Evolutionary conservation across 2,797 vertebrate species (phyloP).

Genomic region (Salmo trutta): DNA sequence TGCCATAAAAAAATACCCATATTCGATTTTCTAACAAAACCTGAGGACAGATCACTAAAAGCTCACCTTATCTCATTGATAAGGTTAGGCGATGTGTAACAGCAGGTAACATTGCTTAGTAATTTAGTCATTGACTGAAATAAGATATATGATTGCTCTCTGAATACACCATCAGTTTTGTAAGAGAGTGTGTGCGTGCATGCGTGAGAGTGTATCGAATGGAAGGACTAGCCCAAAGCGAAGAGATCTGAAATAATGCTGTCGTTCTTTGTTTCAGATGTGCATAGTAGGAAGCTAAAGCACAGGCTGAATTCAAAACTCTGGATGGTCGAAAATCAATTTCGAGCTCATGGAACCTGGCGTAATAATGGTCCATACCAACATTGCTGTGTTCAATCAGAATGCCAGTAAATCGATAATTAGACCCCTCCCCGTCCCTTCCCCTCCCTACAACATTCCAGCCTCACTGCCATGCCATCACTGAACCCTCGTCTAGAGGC

Average conservation of each 20-base stretch:
- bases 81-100: not conserved
- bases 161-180: conserved; percentile 15
- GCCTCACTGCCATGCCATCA: conserved; percentile 71
- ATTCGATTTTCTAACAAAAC: not conserved
- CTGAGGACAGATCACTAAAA: not conserved
- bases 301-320: conserved; percentile 84
- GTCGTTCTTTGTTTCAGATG: conserved; percentile 87
- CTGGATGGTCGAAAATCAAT: conserved; percentile 82
- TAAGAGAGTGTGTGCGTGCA: conserved; percentile 45
- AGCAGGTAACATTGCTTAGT: not conserved
- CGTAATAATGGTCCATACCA: conserved; percentile 80
- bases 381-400: conserved; percentile 74
- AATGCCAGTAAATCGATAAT: conserved; percentile 74
- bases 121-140: not conserved
- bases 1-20: not conserved
- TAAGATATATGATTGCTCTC: not conserved
- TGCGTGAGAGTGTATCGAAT: conserved; percentile 54
- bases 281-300: conserved; percentile 85
- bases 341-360: conserved; percentile 82
- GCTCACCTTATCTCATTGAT: not conserved
- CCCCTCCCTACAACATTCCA: conserved; percentile 57
- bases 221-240: conserved; percentile 81
- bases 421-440: conserved; percentile 50
- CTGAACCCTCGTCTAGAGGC: conserved; percentile 62
- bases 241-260: conserved; percentile 89